phyloP scores from a whole-genome alignment of 2,888 invertebrate species.

The Aspidiotus rigidus region DNA sequence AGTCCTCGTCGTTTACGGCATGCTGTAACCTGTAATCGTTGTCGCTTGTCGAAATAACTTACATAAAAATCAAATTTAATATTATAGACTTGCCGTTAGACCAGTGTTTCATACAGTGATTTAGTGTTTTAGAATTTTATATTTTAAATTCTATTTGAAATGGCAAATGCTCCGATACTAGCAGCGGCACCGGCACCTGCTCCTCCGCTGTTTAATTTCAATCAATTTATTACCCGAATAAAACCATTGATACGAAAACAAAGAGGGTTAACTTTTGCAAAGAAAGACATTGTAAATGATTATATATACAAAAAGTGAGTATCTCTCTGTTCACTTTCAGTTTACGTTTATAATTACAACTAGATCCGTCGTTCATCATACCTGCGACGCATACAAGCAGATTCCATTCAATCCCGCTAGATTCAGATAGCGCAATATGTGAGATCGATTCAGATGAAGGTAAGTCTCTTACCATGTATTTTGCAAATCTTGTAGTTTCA shows the following conservation, averaged over 20 bases:
- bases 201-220: not conserved
- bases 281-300: not conserved
- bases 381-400: not conserved
- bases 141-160: too few species aligned
- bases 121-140: too few species aligned
- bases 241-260: not conserved
- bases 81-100: too few species aligned
- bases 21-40: too few species aligned
- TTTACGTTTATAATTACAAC: not conserved
- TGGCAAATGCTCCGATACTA: not conserved
- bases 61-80: too few species aligned
- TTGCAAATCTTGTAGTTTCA: not conserved
- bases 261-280: not conserved
- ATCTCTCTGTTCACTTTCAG: conserved; percentile 2
- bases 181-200: not conserved
- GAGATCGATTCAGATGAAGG: not conserved
- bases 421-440: not conserved
- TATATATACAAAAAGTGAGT: not conserved
- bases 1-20: too few species aligned
- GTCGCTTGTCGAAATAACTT: too few species aligned
- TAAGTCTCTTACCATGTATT: not conserved
- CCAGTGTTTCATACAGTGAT: too few species aligned
- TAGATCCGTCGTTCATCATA: not conserved
- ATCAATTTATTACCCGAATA: not conserved
- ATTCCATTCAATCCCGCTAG: not conserved